Percentiles rank a stretch among this genome's conserved stretches.
phyloP scores from a whole-genome alignment of 2,888 invertebrate genomes.

The Pseudococcus jackbeardsleyi region DNA sequence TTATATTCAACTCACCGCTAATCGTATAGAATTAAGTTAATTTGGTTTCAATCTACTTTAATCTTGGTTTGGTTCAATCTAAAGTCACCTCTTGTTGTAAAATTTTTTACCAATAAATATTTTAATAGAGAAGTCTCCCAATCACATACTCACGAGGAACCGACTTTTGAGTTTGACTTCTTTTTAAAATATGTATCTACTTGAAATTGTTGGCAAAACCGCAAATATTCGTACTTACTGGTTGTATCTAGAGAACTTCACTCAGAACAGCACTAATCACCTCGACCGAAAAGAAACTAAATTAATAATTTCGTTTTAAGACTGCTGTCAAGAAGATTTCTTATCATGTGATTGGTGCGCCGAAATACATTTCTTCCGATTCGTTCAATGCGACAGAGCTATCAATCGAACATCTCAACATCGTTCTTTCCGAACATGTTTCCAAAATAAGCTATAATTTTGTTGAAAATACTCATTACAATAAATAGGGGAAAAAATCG shows the following conservation, averaged over 20 bases:
- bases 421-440: constrained; percentile 68
- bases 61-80: not conserved
- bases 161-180: not conserved
- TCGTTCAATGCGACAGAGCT: constrained; percentile 68
- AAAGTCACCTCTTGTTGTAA: not conserved
- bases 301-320: constrained; percentile 66
- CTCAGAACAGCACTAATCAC: constrained; percentile 30
- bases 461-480: too few relatives aligned
- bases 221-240: not conserved
- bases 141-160: not conserved
- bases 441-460: constrained; percentile 60
- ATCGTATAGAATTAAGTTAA: constrained; percentile 15
- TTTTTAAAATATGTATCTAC: not conserved
- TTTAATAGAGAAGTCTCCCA: not conserved
- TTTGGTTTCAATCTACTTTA: not conserved
- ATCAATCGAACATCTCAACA: constrained; percentile 68
- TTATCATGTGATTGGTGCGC: constrained; percentile 70
- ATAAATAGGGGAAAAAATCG: not conserved
- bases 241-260: constrained; percentile 4
- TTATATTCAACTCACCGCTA: not conserved
- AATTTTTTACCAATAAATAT: constrained; percentile 8
- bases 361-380: constrained; percentile 69
- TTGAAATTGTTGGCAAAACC: constrained; percentile 27
- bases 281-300: not conserved
- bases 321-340: constrained; percentile 69